A percentile compares a stretch with the other conserved stretches of the same genome.
These are phyloP conservation scores for Muscicapa comitata DNA, from an alignment of 2,797 vertebrate genomes.

Conservation along the genomic window DNA sequence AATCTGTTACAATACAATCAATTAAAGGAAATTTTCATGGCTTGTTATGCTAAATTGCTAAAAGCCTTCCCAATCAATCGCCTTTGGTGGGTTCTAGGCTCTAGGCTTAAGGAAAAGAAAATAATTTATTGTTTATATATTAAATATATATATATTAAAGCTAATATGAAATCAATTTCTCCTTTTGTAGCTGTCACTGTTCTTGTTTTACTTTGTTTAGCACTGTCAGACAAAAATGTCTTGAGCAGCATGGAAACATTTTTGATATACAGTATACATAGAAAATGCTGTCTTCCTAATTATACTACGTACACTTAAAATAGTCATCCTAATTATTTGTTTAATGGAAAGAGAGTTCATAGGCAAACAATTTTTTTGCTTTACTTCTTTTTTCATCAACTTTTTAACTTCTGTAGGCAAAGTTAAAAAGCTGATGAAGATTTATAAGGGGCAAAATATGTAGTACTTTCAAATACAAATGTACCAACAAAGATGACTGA, in stretches of 20 bases:
- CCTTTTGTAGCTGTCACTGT: neutral
- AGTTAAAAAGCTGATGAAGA: no score
- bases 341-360: neutral
- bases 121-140: no score
- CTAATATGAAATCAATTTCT: neutral
- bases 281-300: neutral
- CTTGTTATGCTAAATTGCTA: neutral
- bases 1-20: neutral
- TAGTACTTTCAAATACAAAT: neutral
- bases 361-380: neutral
- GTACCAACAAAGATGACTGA: neutral
- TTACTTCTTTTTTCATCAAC: neutral
- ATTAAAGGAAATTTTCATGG: neutral
- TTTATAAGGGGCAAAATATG: neutral
- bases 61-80: neutral
- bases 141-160: neutral
- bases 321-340: neutral
- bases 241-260: neutral
- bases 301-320: neutral
- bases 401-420: neutral
- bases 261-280: neutral
- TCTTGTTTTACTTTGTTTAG: neutral
- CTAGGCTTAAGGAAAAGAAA: neutral
- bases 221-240: neutral
- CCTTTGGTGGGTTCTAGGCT: neutral